Percentiles rank a stretch among this genome's conserved stretches.
Conservation (phyloP, 2,888 invertebrate species). For the Theretra japonica region DNA sequence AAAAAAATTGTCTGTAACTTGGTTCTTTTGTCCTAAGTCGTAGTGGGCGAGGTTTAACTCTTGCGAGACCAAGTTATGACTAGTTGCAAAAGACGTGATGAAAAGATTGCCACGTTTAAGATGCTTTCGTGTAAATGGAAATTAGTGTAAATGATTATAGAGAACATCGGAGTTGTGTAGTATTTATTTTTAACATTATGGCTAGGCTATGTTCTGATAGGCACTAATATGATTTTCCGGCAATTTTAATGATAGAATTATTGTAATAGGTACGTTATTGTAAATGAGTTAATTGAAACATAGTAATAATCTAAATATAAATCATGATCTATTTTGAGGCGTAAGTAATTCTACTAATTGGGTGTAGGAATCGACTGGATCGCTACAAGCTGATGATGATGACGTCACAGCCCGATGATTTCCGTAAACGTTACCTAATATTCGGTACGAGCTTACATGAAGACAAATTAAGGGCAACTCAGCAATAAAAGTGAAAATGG, state of each 20-base stretch:
- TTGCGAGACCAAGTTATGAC: neutral
- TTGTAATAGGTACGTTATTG: neutral
- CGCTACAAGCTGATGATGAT: too few relatives aligned
- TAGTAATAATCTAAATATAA: neutral
- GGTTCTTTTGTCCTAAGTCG: neutral
- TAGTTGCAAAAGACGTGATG: conserved; percentile 2
- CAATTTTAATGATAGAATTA: neutral
- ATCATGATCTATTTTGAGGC: neutral
- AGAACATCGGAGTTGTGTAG: neutral
- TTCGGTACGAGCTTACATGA: neutral
- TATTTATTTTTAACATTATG: too few relatives aligned
- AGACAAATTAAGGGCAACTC: conserved; percentile 36
- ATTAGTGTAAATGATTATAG: neutral
- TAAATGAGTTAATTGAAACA: neutral
- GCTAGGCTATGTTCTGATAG: too few relatives aligned
- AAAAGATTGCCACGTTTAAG: too few relatives aligned
- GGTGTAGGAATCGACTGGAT: too few relatives aligned
- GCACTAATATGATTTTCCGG: too few relatives aligned
- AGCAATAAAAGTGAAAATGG: conserved; percentile 39
- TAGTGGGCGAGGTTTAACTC: too few relatives aligned
- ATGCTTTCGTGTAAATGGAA: neutral
- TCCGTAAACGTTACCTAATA: conserved; percentile 9
- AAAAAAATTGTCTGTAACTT: neutral
- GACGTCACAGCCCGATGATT: neutral
- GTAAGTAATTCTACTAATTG: neutral